Evolutionary conservation across 2,797 vertebrate species (phyloP), one percentile per base, ranked within the genome.

Genomic region (Crax fasciolata): DNA sequence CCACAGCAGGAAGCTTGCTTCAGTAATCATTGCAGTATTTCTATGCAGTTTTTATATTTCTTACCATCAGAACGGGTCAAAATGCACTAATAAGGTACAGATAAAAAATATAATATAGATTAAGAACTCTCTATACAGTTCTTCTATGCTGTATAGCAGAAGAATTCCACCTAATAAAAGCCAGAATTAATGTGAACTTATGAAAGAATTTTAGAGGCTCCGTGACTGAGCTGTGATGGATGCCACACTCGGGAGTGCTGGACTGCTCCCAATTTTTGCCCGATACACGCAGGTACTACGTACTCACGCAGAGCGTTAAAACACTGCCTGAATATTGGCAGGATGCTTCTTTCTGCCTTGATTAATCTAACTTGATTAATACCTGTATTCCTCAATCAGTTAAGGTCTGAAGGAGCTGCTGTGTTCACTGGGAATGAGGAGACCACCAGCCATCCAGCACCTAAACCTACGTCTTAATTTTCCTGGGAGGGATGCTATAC

Each of bases 371-470:
- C n/a, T n/a, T 35, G 13, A 39, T 51, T 77, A 38, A 19, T 23
- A 24, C 51, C 49, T 44, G 18, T 15, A 14, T 52, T 38, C 4
- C 51, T 74, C 30, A 58, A 24, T 49, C 46, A 43, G 35, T 35
- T 35, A 35, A 6, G 3, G 6, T 14, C 55, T 23, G 4, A 16
- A 25, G 4, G 20, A 30, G 14, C 23, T 5, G 19, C 4, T 18
- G 52, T 9, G 6, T 21, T 55, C 28, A 2, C 32, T 15, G n/a
- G 38, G 28, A 55, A 41, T 0, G 2, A 9, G 12, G 16, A 2
- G 2, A 52, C 21, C 1, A 0, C 21, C 27, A 52, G 14, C 19
- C 35, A 46, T 5, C 8, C n/a, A 44, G 18, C 48, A 15, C 6
- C 28, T 13, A 8, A 24, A 67, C 35, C 35, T 35, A 35, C 6